These are phyloP conservation scores for Drosophila flavopinicola DNA, from an alignment of 2,888 invertebrate species.

Conservation along the genomic window DNA sequence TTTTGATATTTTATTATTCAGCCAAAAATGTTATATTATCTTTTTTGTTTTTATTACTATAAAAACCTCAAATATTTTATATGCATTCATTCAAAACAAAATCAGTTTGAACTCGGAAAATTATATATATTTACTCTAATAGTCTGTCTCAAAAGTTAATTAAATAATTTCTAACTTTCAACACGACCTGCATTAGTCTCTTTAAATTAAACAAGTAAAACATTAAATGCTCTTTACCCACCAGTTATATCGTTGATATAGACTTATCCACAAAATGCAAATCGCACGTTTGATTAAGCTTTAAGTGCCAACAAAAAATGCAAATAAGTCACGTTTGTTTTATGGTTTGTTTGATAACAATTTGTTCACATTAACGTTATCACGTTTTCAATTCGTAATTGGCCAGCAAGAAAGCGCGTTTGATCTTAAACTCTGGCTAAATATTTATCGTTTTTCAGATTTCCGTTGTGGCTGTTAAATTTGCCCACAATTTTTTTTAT, in stretches of 20 bases:
- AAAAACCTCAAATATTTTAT: too few species aligned
- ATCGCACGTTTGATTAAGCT: conserved; percentile 6
- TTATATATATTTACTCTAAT: too few species aligned
- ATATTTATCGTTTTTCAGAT: conserved; percentile 69
- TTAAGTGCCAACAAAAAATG: conserved; percentile 29
- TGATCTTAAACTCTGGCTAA: conserved; percentile 50
- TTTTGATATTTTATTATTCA: too few species aligned
- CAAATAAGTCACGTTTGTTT: conserved; percentile 26
- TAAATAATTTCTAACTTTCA: too few species aligned
- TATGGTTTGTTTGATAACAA: conserved; percentile 7
- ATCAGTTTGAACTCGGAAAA: too few species aligned
- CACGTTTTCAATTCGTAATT: conserved; percentile 68
- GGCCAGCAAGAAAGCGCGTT: conserved; percentile 44
- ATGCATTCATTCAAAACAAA: too few species aligned
- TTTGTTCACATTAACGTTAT: conserved; percentile 46
- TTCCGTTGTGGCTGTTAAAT: conserved; percentile 43
- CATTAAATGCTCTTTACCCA: conserved; percentile 8
- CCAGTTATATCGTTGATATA: conserved; percentile 21
- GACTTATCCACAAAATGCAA: conserved; percentile 39
- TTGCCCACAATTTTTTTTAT: conserved; percentile 40
- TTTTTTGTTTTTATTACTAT: too few species aligned
- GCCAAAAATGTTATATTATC: too few species aligned
- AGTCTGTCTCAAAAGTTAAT: too few species aligned
- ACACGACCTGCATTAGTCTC: too few species aligned
- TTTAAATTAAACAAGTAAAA: neutral